Base-by-base conservation (phyloP, 2,797 vertebrate genomes). In the Pelochelys cantorii region DNA sequence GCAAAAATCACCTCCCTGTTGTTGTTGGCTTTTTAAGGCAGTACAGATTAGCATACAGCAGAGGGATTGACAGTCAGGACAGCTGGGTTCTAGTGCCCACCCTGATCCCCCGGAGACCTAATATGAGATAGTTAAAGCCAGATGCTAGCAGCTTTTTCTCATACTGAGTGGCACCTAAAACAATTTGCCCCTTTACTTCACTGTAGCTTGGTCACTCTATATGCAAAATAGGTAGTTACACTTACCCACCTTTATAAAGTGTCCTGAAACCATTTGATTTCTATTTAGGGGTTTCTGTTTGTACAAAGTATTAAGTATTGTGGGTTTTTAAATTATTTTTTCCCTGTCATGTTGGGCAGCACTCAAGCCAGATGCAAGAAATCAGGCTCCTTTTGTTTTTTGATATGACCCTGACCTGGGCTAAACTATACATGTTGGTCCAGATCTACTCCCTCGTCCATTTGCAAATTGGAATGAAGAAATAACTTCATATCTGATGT, bases 231-330 rank as follows among this genome's bases (percentile, higher is more conserved):
- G 57, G 84, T 89, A 85, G 48, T 4, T 90, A 85, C 0, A 0
- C 5, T 25, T 42, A 48, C 22, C 22, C n/a, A 3, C 57, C 83
- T 92, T 92, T 87, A 56, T 59, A 74, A 92, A 54, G 55, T 37
- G 11, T 77, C 71, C 78, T 90, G 71, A 81, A 68, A 79, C 11
- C 62, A 48, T 87, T 77, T 81, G 65, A 79, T 87, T 34, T 34
- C 65, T 68, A 65, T 65, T 90, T 80, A 82, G 83, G 68, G 86
- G 42, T 80, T 91, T 88, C 60, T 81, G 53, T 83, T 86, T n/a
- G 86, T 74, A 31, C 34, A n/a, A 87, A 88, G 55, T 3, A 87
- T 34, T 29, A 91, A 86, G 53, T 25, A 7, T 78, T 87, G 31
- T 1, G 2, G 55, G 3, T 53, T 86, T 91, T 48, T 87, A 77